Base-by-base conservation (phyloP, 2,113 vertebrate species). In the Cinclus mexicanus region DNA sequence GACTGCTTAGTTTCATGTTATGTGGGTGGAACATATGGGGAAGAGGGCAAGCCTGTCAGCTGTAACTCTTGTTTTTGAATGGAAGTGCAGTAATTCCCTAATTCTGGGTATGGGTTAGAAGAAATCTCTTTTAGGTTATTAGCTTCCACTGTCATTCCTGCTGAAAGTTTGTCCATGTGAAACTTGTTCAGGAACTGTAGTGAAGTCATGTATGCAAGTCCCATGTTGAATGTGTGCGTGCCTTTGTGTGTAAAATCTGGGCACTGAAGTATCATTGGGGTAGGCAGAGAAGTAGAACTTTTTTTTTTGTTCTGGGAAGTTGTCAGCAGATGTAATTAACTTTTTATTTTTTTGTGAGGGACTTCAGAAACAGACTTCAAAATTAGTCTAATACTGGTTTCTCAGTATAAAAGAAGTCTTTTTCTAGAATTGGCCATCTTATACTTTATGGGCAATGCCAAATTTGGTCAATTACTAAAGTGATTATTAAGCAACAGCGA, bases 101-200 rank as follows among this genome's bases (percentile, higher is more conserved):
- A 57, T 84, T 84, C 49, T 84, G 80, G 47, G 2, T 83, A 31
- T 74, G 59, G 46, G 20, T 86, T 93, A 52, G 52, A 75, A 84
- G 50, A 87, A 94, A 93, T 70, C 33, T 68, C n/a, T 14, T 86
- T 86, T 90, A 63, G 42, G 37, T 86, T 81, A 42, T 90, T 90
- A 70, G 42, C 12, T 42, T 55, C 10, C 8, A 6, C 46, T 63
- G 39, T 59, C 22, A 44, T 78, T 83, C 22, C 64, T 89, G 60
- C 64, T 71, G 64, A 33, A 63, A 56, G 14, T 68, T 83, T 67
- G 33, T 81, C 63, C 11, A 10, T 41, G 22, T 41, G 57, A 78
- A 86, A 14, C 47, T 84, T 95, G 42, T 70, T 78, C 60, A 68
- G 80, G 91, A 92, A 68, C 42, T 39, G 6, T 75, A 67, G n/a